A percentile compares a stretch with the other conserved stretches of the same genome.
Evolutionary conservation across 2,113 vertebrate genomes (phyloP).

Genomic region (Pitta sordida): DNA sequence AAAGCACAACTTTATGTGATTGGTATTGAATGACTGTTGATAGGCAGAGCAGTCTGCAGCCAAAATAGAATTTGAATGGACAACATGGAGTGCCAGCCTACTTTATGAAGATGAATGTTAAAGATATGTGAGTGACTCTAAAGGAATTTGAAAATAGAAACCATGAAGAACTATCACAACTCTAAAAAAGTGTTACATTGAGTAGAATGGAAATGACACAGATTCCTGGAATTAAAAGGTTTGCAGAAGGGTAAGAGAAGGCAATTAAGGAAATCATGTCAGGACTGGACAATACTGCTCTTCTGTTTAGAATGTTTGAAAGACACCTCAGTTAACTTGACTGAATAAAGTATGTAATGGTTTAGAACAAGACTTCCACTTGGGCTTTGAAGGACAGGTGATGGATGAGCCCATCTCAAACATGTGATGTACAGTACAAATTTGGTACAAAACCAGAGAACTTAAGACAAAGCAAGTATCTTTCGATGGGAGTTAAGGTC

Average conservation of each 20-base stretch:
- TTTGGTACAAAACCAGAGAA: background rate
- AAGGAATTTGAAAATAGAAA: background rate
- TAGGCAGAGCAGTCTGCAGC: background rate
- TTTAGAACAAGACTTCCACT: background rate
- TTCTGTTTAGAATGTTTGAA: background rate
- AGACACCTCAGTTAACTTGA: background rate
- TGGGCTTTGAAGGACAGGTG: background rate
- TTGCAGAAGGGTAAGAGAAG: background rate
- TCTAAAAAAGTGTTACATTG: background rate
- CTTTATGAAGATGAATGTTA: background rate
- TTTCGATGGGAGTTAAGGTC: background rate
- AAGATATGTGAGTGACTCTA: background rate
- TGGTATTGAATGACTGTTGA: background rate
- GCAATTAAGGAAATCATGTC: rapidly evolving
- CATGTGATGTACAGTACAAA: background rate
- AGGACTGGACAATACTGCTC: background rate
- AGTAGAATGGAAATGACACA: background rate
- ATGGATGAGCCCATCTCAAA: background rate
- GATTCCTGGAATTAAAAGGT: background rate
- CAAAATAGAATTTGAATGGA: background rate
- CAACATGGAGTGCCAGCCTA: background rate
- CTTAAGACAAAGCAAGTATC: background rate
- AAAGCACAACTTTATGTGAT: background rate
- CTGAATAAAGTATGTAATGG: background rate
- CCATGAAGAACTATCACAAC: background rate